Base-by-base conservation (phyloP, 2,113 vertebrate genomes). In the Sapajus apella region DNA sequence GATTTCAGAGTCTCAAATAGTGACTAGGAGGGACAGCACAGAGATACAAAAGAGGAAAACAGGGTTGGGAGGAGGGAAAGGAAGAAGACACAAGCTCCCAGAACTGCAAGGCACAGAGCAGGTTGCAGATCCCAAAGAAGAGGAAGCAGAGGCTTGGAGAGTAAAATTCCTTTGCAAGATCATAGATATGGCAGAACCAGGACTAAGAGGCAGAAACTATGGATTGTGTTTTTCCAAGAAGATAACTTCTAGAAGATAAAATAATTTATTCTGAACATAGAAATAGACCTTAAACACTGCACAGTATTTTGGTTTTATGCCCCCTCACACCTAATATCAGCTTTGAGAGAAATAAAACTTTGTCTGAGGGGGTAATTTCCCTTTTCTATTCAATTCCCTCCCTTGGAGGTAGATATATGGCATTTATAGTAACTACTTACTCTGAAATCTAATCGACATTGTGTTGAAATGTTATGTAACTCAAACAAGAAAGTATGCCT, bases 1-100 rank as follows among this genome's bases (percentile, higher is more conserved):
- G 58, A 90, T 86, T 97, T 92, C 75, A 70, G 70, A 94, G 77
- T 92, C 92, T 96, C 85, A 37, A 61, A 75, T 16, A 83, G 80
- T 13, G 27, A 45, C 37, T 55, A 52, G 64, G 61, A 96, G 23
- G 61, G n/a, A 61, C 12, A 73, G 52, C 52, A 64, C 50, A 84
- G 6, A 66, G 87, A 87, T 3, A 40, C 2, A 35, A 52, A 35
- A 72, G 12, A 5, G 17, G 47, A n/a, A n/a, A 70, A 30, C n/a
- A 12, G 27, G 40, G 0, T 6, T 23, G 43, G 66, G 47, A 87
- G 43, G 47, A 86, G 85, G 32, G 37, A 18, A 43, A 87, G n/a
- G 11, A 40, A 52, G 47, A 72, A 88, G n/a, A 82, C 37, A 61
- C 0, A 14, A n/a, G 37, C 52, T 21, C 50, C 66, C 20, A 43